Evolutionary conservation across 23 tunicate genomes (phyloP).

Genomic region (Styela plicata): DNA sequence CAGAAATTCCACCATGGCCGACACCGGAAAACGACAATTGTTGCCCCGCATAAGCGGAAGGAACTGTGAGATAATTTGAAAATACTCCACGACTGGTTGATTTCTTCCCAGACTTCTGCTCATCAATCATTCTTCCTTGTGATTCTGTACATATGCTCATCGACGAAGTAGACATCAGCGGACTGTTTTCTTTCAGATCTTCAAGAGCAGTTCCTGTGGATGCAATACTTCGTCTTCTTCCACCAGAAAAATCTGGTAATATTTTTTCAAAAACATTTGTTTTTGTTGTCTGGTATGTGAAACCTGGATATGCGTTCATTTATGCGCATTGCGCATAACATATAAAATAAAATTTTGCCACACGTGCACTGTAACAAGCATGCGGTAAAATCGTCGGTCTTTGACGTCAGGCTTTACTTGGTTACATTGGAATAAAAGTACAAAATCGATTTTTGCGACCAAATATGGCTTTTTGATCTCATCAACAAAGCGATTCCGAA

Average conservation of each 20-base stretch:
- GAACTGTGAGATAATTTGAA: conserved; percentile 32
- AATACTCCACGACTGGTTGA: not conserved
- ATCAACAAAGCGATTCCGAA: too few species aligned
- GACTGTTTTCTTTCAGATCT: conserved; percentile 11
- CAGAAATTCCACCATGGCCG: not conserved
- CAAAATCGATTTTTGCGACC: too few species aligned
- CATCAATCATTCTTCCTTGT: not conserved
- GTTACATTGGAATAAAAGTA: too few species aligned
- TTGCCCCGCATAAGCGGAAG: not conserved
- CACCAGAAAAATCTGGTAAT: not conserved
- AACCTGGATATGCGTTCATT: too few species aligned
- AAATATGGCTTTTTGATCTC: too few species aligned
- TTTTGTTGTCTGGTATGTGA: too few species aligned
- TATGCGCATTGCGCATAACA: too few species aligned
- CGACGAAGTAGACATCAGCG: conserved; percentile 1
- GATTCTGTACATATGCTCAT: not conserved
- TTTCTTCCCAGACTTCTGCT: not conserved
- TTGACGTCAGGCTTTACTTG: too few species aligned
- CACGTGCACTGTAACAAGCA: too few species aligned
- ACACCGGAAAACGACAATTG: not conserved
- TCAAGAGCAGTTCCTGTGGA: conserved; percentile 20
- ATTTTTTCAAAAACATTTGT: too few species aligned
- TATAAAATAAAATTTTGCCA: too few species aligned
- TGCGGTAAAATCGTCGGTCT: too few species aligned
- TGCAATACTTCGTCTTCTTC: not conserved